Conservation (phyloP, 2,888 invertebrate species). For the Halictus ligatus region DNA sequence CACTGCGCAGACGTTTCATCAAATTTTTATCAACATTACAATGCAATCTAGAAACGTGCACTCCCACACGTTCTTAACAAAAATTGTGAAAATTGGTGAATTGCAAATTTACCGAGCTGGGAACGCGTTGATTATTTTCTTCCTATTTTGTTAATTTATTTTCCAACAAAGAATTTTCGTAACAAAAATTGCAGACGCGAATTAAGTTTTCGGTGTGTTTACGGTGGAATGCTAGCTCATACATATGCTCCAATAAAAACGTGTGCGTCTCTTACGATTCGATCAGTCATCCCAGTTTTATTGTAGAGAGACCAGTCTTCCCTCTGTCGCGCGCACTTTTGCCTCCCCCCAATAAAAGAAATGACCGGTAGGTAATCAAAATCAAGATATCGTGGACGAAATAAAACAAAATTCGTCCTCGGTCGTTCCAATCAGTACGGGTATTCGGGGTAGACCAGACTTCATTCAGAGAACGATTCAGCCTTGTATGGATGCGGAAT, state of each 20-base stretch:
- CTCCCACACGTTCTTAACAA: background rate
- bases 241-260: constrained; percentile 11
- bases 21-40: background rate
- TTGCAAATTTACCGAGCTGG: background rate
- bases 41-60: background rate
- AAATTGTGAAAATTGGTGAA: background rate
- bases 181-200: background rate
- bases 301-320: constrained; percentile 9
- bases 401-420: constrained; percentile 65
- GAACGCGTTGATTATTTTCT: background rate
- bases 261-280: constrained; percentile 17
- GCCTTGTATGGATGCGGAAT: constrained; percentile 20
- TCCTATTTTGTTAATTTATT: background rate
- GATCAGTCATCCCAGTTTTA: constrained; percentile 24
- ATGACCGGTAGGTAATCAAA: constrained; percentile 61
- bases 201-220: background rate
- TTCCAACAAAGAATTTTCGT: background rate
- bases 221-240: background rate
- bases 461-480: constrained; percentile 53
- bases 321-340: constrained; percentile 18
- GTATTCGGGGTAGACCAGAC: constrained; percentile 49
- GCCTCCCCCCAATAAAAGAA: constrained; percentile 39
- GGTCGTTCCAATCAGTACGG: constrained; percentile 55
- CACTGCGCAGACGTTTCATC: background rate
- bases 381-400: constrained; percentile 59